phyloP scores from a whole-genome alignment of 1,140 invertebrate genomes.

The Trichonephila inaurata region DNA sequence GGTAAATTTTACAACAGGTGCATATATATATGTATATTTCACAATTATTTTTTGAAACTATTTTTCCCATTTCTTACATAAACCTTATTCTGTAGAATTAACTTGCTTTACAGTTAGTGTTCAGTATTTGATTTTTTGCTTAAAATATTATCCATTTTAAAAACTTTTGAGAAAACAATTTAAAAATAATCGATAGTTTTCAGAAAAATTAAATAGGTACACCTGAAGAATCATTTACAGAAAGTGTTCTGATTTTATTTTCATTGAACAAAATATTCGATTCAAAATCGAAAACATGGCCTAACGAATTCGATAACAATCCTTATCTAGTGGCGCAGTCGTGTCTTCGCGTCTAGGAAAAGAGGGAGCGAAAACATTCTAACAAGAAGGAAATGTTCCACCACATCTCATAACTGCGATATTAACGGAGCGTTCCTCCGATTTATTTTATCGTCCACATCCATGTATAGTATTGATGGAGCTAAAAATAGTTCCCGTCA shows the following conservation, averaged over 20 bases:
- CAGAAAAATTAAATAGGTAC: not conserved
- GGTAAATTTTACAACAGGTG: no score
- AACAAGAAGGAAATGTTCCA: not conserved
- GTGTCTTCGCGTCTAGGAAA: not conserved
- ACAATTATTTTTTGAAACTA: no score
- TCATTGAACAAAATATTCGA: not conserved
- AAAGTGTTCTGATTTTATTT: not conserved
- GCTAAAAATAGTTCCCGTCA: not conserved
- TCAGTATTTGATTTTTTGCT: no score
- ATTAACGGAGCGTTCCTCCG: not conserved
- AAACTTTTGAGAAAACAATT: no score
- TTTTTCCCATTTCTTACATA: no score
- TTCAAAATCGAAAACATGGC: not conserved
- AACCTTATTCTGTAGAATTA: no score
- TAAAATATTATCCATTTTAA: no score
- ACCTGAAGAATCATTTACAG: not conserved
- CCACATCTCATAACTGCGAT: conserved; percentile 2
- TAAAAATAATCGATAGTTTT: no score
- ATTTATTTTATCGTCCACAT: conserved; percentile 4
- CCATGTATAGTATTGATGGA: not conserved
- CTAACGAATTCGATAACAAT: not conserved
- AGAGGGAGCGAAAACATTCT: not conserved
- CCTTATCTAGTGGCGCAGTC: not conserved
- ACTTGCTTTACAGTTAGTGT: no score
- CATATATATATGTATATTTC: no score